A percentile compares a stretch with the other conserved stretches of the same genome.
Evolutionary conservation across 1,140 invertebrate genomes (phyloP).

Genomic region (Eumeta japonica): DNA sequence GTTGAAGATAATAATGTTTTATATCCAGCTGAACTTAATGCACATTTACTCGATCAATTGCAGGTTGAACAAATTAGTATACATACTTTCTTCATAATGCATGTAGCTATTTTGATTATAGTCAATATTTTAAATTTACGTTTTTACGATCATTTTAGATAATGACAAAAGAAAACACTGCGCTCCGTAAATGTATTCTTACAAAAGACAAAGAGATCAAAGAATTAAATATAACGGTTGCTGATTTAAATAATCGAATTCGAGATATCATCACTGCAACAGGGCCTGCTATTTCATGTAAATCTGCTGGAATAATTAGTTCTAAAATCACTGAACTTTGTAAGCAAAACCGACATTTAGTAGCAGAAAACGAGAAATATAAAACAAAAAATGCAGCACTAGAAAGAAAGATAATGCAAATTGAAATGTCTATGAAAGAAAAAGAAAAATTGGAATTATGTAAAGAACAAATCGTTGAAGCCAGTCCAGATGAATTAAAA

Average conservation of each 20-base stretch:
- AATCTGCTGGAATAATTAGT: constrained; percentile 52
- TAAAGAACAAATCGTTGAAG: constrained; percentile 31
- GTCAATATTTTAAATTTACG: background rate
- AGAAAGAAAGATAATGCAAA: constrained; percentile 47
- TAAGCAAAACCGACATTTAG: constrained; percentile 59
- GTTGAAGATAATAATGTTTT: constrained; percentile 35
- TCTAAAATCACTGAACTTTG: constrained; percentile 59
- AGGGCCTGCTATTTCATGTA: constrained; percentile 50
- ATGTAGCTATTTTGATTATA: background rate
- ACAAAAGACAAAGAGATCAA: constrained; percentile 56
- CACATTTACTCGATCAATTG: constrained; percentile 47
- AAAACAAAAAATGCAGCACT: constrained; percentile 53
- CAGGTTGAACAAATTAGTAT: constrained; percentile 25
- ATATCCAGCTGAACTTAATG: constrained; percentile 48
- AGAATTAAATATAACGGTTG: constrained; percentile 50
- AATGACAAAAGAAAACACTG: constrained; percentile 45
- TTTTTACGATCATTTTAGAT: constrained; percentile 19
- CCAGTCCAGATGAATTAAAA: constrained; percentile 54
- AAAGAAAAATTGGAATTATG: constrained; percentile 36
- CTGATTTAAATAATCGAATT: constrained; percentile 56
- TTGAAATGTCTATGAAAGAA: constrained; percentile 34
- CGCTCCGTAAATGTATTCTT: constrained; percentile 41
- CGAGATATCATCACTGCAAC: constrained; percentile 56
- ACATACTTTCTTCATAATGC: background rate
- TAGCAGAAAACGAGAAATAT: constrained; percentile 54